Evolutionary conservation across 1,140 invertebrate genomes (phyloP).

Genomic region (Trichonephila clavipes): DNA sequence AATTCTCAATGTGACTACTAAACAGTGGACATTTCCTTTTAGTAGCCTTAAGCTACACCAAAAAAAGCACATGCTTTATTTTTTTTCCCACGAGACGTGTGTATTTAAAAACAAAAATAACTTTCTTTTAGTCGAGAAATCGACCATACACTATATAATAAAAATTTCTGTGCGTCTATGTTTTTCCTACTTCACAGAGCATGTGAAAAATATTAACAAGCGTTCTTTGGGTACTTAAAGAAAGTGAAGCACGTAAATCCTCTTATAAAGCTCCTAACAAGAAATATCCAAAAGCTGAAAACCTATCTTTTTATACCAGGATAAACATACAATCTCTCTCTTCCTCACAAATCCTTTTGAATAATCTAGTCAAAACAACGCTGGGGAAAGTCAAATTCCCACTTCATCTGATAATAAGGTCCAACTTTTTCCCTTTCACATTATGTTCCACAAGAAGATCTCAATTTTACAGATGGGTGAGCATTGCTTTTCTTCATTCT

Average conservation of each 20-base stretch:
- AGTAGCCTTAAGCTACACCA: too few relatives aligned
- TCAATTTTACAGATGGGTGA: constrained; percentile 54
- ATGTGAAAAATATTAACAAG: neutral
- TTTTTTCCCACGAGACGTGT: neutral
- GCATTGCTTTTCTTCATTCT: constrained; percentile 5
- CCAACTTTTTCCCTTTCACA: neutral
- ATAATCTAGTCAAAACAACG: constrained; percentile 28
- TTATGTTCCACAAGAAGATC: neutral
- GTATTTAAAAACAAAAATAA: neutral
- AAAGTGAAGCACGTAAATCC: neutral
- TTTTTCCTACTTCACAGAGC: neutral
- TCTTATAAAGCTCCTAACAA: neutral
- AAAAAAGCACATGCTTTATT: neutral
- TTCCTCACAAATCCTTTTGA: neutral
- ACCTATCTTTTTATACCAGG: neutral
- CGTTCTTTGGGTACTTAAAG: neutral
- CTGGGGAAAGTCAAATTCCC: constrained; percentile 34
- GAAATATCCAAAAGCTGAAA: neutral
- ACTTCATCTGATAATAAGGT: constrained; percentile 23
- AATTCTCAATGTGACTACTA: too few relatives aligned
- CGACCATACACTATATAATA: neutral
- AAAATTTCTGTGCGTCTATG: neutral
- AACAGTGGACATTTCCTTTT: too few relatives aligned
- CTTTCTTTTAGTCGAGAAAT: neutral
- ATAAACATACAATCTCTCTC: neutral